Conservation (phyloP, 2,797 vertebrate genomes). For the Morelia viridis region DNA sequence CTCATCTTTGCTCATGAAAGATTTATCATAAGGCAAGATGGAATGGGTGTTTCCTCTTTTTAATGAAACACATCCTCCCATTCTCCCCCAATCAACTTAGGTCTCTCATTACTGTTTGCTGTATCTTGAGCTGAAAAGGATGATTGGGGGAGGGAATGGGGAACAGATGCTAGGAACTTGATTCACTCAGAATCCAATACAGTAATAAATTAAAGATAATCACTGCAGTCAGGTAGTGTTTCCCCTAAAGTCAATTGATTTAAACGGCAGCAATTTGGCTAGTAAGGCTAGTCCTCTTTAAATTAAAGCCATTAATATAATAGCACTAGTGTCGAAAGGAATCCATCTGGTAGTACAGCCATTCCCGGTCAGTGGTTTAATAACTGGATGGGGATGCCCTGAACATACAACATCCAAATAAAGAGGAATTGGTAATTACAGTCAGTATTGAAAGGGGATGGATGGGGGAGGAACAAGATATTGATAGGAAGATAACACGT, state of each 20-base stretch:
- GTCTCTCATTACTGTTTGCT: conserved; percentile 67
- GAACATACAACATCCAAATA: conserved; percentile 62
- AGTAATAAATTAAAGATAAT: conserved; percentile 83
- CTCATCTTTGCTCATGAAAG: conserved; percentile 73
- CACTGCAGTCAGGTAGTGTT: conserved; percentile 76
- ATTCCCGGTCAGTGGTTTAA: conserved; percentile 75
- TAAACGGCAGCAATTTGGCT: conserved; percentile 83
- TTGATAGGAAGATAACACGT: background rate
- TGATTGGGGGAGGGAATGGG: conserved; percentile 31
- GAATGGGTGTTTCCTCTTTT: conserved; percentile 56
- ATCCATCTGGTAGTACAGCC: conserved; percentile 71
- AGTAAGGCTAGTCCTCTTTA: conserved; percentile 78
- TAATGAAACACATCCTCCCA: conserved; percentile 23
- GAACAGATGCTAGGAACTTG: conserved; percentile 71
- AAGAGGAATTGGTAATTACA: conserved; percentile 67
- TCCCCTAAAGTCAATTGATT: conserved; percentile 82
- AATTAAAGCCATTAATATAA: conserved; percentile 86
- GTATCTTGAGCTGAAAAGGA: conserved; percentile 62
- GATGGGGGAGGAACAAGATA: background rate
- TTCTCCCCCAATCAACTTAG: conserved; percentile 49
- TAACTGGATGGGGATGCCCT: conserved; percentile 72
- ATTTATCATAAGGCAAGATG: conserved; percentile 74
- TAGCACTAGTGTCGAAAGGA: conserved; percentile 76
- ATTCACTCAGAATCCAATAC: conserved; percentile 73
- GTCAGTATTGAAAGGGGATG: conserved; percentile 24